Evolutionary conservation across 1,140 invertebrate species (phyloP), one percentile per base, ranked within the genome.

Genomic region (Pantala flavescens): DNA sequence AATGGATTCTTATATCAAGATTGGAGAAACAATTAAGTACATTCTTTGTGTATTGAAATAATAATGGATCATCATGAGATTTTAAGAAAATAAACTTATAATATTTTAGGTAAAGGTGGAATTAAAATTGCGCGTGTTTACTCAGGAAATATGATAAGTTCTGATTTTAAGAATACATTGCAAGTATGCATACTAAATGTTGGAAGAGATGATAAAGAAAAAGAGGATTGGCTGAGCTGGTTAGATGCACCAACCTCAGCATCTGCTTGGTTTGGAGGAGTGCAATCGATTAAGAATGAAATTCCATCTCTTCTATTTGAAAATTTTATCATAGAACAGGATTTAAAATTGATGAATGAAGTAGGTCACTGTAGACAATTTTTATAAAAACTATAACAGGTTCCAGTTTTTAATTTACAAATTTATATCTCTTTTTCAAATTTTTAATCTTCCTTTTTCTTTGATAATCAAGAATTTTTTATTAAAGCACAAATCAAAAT

Each of bases 101-200:
- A 71, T 36, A 36, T 36, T 36, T 36, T n/a, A 23, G 23, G 75
- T 77, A 79, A 81, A 74, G 78, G 90, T 89, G 82, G 84, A 7
- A 84, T 92, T 3, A 80, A 78, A 42, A 82, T 90, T 2, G 81
- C 87, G 75, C 84, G 93, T 73, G 83, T 90, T 10, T 94, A 90
- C 80, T 85, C 85, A 70, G 93, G 92, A 0, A 82, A 87, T 71
- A 83, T 92, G 63, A 90, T 94, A 85, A 93, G 92, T 2, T 94
- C 93, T 0, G 83, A 95, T 72, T 89, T 95, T 77, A 94, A 93
- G 87, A 85, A 88, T 74, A 93, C 93, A 0, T 82, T 94, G 73
- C 92, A 93, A 77, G 84, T 95, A 23, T 90, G 89, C 24, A 72
- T 94, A 16, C 78, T 95, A 19, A 87, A 88, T 78, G 78, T 92